Percentiles rank a stretch among this genome's conserved stretches.
phyloP scores from a whole-genome alignment of 2,113 vertebrate genomes.

The Tenebrosternarchus preto region DNA sequence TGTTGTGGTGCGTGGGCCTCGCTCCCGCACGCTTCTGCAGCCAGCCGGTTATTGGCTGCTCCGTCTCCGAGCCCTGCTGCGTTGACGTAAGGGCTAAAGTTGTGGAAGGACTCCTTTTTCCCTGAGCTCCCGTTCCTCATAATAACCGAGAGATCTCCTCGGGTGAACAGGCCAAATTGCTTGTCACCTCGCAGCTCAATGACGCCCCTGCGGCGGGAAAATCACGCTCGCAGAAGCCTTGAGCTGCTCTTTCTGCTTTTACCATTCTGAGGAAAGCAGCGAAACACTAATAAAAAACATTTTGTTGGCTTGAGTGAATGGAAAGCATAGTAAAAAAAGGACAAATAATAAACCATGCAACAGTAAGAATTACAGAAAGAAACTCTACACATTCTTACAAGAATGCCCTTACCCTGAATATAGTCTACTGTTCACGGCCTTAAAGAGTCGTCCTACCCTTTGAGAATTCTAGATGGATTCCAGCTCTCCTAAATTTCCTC shows the following conservation, averaged over 20 bases:
- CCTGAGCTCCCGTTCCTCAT: slow-evolving; percentile 14
- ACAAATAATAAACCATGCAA: background rate
- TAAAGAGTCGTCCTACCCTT: slow-evolving; percentile 15
- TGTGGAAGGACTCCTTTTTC: slow-evolving; percentile 1
- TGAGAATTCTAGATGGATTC: slow-evolving; percentile 38
- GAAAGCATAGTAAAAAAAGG: background rate
- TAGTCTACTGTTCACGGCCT: slow-evolving; percentile 41
- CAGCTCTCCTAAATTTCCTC: slow-evolving; percentile 44
- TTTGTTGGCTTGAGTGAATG: background rate
- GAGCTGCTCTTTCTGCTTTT: slow-evolving; percentile 40
- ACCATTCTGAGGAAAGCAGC: slow-evolving; percentile 69
- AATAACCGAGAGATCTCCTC: slow-evolving; percentile 35
- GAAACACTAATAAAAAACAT: slow-evolving; percentile 46
- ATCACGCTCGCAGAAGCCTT: slow-evolving; percentile 49
- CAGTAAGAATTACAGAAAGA: background rate
- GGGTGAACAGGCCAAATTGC: slow-evolving; percentile 59
- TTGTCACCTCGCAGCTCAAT: slow-evolving; percentile 60
- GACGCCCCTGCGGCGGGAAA: slow-evolving; percentile 71
- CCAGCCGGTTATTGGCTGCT: slow-evolving; percentile 12
- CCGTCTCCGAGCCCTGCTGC: slow-evolving; percentile 12
- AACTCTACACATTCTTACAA: background rate
- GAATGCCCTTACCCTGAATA: no score
- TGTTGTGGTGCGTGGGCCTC: background rate
- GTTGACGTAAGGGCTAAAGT: slow-evolving; percentile 20
- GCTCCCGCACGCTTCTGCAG: background rate